phyloP scores from a whole-genome alignment of 2,113 vertebrate species.

The Plectropomus leopardus region DNA sequence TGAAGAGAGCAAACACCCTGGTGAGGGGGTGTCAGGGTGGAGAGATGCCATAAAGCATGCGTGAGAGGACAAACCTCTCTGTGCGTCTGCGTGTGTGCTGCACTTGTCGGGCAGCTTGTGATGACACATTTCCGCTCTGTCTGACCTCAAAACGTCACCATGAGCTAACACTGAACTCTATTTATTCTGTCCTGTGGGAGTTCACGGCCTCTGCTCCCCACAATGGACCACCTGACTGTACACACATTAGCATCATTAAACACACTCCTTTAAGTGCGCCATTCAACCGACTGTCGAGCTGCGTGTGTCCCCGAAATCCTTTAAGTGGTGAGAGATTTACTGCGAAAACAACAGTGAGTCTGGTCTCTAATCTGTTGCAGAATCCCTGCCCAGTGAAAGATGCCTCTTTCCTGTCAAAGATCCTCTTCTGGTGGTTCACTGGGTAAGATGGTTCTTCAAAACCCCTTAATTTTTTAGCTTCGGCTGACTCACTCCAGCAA shows the following conservation, averaged over 20 bases:
- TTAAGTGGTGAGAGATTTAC: conserved; percentile 46
- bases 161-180: conserved; percentile 63
- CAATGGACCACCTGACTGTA: conserved; percentile 61
- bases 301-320: conserved; percentile 39
- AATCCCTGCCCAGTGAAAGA: conserved; percentile 92
- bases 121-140: conserved; percentile 76
- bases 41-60: conserved; percentile 62
- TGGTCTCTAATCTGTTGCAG: conserved; percentile 84
- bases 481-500: conserved; percentile 60
- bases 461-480: conserved; percentile 52
- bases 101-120: conserved; percentile 52
- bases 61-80: conserved; percentile 48
- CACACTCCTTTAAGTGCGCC: conserved; percentile 54
- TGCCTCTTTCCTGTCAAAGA: conserved; percentile 92
- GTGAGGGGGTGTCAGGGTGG: conserved; percentile 76
- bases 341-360: conserved; percentile 53
- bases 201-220: conserved; percentile 56
- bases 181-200: conserved; percentile 74
- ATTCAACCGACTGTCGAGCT: conserved; percentile 49
- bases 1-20: conserved; percentile 72
- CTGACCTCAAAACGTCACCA: conserved; percentile 72
- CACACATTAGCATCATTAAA: conserved; percentile 52
- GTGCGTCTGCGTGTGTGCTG: conserved; percentile 36
- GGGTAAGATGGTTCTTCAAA: conserved; percentile 87
- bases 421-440: conserved; percentile 96